Percentiles rank a stretch among this genome's conserved stretches.
These are phyloP conservation scores for Cirrhinus molitorella DNA, from an alignment of 2,797 vertebrate genomes.

Conservation along the genomic window DNA sequence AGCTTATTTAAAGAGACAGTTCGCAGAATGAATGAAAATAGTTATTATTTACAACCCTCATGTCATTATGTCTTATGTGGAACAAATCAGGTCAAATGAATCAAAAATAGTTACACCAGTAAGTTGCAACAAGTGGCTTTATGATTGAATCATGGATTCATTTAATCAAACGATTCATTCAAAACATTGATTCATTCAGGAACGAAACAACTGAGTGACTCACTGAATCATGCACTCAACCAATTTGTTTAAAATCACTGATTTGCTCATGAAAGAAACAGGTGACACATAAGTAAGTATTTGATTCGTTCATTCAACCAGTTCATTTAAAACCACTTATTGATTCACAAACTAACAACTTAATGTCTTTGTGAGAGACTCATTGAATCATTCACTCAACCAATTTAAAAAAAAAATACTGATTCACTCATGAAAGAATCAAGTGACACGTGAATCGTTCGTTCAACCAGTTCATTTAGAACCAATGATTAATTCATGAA, in stretches of 20 bases:
- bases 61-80: background rate
- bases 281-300: background rate
- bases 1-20: conserved; percentile 71
- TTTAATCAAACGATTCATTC: background rate
- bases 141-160: background rate
- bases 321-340: background rate
- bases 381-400: too few species aligned
- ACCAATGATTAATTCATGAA: background rate
- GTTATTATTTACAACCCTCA: background rate
- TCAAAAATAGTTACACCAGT: background rate
- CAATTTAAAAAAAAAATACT: too few species aligned
- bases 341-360: too few species aligned
- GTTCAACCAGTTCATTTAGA: too few species aligned
- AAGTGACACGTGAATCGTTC: too few species aligned
- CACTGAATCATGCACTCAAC: too few species aligned
- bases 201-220: too few species aligned
- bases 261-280: background rate
- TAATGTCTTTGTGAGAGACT: too few species aligned
- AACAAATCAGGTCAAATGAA: background rate
- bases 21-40: background rate
- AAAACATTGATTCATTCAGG: background rate
- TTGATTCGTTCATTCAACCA: background rate
- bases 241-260: background rate
- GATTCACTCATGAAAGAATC: background rate
- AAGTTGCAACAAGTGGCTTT: background rate